phyloP scores from a whole-genome alignment of 2,113 vertebrate genomes.

The Hippolais icterina region DNA sequence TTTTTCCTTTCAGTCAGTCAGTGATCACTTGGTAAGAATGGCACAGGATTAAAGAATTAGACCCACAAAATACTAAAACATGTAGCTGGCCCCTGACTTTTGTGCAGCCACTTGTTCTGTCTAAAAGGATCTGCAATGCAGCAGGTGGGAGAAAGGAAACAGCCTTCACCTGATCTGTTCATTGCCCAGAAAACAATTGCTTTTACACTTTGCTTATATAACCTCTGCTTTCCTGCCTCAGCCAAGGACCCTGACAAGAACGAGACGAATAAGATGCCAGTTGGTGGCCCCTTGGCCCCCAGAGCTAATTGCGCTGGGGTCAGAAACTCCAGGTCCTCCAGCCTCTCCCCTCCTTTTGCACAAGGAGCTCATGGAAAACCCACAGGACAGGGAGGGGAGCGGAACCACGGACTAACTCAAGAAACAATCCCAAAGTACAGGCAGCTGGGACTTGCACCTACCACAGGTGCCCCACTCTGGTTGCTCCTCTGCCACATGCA shows the following conservation, averaged over 20 bases:
- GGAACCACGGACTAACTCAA: background rate
- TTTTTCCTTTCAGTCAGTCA: constrained; percentile 10
- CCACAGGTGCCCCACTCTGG: background rate
- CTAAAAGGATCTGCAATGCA: background rate
- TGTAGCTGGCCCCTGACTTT: constrained; percentile 46
- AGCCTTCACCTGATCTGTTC: constrained; percentile 51
- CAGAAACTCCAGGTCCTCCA: background rate
- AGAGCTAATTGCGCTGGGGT: background rate
- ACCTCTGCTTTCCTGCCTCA: constrained; percentile 16
- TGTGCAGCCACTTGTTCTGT: constrained; percentile 32
- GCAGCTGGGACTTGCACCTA: background rate
- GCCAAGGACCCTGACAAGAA: background rate
- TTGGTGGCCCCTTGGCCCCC: background rate
- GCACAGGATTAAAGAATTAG: constrained; percentile 43
- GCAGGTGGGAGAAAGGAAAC: constrained; percentile 35
- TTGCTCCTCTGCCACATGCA: background rate
- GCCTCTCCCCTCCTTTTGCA: background rate
- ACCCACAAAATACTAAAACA: constrained; percentile 2
- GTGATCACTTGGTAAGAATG: background rate
- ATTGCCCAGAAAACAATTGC: constrained; percentile 9
- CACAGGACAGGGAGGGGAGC: background rate
- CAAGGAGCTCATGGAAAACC: background rate
- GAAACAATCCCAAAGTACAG: background rate
- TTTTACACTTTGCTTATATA: constrained; percentile 15
- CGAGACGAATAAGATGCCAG: background rate